Evolutionary conservation across 2,888 invertebrate species (phyloP), one percentile per base, ranked within the genome.

Genomic region (Argyresthia albistria): DNA sequence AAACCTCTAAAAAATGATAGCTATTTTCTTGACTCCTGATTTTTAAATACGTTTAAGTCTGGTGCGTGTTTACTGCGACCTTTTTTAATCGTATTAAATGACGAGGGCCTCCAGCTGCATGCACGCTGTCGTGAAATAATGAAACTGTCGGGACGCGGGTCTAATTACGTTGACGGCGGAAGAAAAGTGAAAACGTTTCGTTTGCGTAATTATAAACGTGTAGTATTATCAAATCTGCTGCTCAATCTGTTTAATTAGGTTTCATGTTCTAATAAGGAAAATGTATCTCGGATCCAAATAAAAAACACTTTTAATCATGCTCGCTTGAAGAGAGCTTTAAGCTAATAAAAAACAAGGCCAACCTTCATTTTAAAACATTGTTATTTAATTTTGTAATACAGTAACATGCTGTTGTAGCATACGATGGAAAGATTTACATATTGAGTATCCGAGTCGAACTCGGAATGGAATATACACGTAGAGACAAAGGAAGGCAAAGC

Each of bases 41-140:
- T 71, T 68, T 66, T 67, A 49, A 71, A 68, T 66, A 62, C 59
- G 58, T 61, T 57, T 60, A 65, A 62, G 62, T 59, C 68, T 70
- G 66, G 68, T 68, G 66, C 64, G 66, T 67, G 68, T 64, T 63
- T 69, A 63, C 68, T 65, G 66, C 62, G 70, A 69, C 68, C 72
- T 46, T 70, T 70, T 76, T 73, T 76, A 78, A 80, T 77, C 70
- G 70, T 65, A 76, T 80, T 75, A 76, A 70, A 66, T 72, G 71
- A 70, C 65, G 65, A 65, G 67, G 71, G 70, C 68, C 68, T 66
- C 42, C 14, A 72, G 67, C 64, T 66, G 66, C 65, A 67, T 70
- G 45, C 46, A 35, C 54, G 73, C 64, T 67, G 70, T 73, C 69
- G 71, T 62, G 70, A 69, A 69, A 73, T 75, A 77, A 78, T 78